Evolutionary conservation across 1,140 invertebrate genomes (phyloP).

Genomic region (Aphelinus atriplicis): DNA sequence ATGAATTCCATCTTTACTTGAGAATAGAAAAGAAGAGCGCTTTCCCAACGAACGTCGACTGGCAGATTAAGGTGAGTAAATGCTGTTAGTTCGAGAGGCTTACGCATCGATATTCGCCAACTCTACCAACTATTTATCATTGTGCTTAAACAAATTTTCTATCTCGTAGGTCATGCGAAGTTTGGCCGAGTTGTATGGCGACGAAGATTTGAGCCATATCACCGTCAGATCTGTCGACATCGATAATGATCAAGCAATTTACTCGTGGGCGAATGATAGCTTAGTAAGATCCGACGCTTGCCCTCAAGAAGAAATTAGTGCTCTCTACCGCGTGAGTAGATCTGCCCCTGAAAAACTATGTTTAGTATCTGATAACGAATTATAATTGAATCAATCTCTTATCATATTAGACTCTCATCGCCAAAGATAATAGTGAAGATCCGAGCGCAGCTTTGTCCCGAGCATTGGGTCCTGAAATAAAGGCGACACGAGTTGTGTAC

Average conservation of each 20-base stretch:
- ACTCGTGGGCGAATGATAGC: constrained; percentile 90
- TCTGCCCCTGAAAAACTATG: too few relatives aligned
- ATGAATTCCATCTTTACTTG: constrained; percentile 80
- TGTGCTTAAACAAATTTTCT: neutral
- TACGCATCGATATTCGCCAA: too few relatives aligned
- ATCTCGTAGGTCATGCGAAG: constrained; percentile 70
- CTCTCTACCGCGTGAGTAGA: constrained; percentile 72
- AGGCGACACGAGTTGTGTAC: constrained; percentile 72
- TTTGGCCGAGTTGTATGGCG: constrained; percentile 75
- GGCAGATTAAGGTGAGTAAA: constrained; percentile 68
- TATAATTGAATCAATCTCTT: neutral
- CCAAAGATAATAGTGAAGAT: constrained; percentile 64
- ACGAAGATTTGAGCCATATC: constrained; percentile 75
- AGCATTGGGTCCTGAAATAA: constrained; percentile 71
- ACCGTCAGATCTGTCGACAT: constrained; percentile 73
- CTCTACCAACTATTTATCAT: too few relatives aligned
- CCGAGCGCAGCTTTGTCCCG: constrained; percentile 69
- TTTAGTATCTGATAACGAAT: too few relatives aligned
- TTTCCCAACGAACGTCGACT: constrained; percentile 74
- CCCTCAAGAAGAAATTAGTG: constrained; percentile 76
- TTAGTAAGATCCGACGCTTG: constrained; percentile 78
- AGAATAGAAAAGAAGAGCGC: constrained; percentile 72
- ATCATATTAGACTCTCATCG: constrained; percentile 68
- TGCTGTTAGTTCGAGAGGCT: too few relatives aligned
- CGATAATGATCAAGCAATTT: constrained; percentile 69